phyloP scores from a whole-genome alignment of 2,888 invertebrate genomes.

The Hypolimnas misippus region DNA sequence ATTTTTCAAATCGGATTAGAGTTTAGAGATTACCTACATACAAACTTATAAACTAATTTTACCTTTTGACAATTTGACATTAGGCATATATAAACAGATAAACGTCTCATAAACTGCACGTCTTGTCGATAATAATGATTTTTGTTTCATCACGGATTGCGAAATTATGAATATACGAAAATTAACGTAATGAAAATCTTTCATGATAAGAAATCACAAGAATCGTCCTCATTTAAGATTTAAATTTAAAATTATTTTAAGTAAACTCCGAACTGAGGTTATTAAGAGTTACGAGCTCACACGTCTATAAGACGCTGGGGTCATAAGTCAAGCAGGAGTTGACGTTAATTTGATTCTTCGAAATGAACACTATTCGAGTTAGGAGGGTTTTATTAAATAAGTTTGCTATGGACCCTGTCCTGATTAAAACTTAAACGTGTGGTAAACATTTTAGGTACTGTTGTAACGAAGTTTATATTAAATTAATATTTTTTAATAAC shows the following conservation, averaged over 20 bases:
- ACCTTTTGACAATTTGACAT: too few species aligned
- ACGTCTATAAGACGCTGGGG: slow-evolving; percentile 15
- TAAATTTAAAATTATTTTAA: not conserved
- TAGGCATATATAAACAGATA: too few species aligned
- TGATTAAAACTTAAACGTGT: slow-evolving; percentile 32
- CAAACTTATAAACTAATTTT: too few species aligned
- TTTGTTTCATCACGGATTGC: too few species aligned
- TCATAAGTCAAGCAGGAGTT: slow-evolving; percentile 36
- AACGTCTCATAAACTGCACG: too few species aligned
- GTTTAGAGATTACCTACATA: too few species aligned
- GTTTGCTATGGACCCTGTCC: slow-evolving; percentile 32
- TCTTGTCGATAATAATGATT: too few species aligned
- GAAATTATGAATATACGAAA: too few species aligned
- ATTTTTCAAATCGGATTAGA: too few species aligned
- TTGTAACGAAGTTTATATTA: slow-evolving; percentile 5
- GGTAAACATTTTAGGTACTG: not conserved
- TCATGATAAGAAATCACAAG: not conserved
- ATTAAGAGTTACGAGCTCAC: slow-evolving; percentile 6
- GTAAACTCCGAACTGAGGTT: not conserved
- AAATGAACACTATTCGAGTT: slow-evolving; percentile 33
- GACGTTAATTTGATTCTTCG: slow-evolving; percentile 43
- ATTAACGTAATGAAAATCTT: too few species aligned
- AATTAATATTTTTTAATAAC: not conserved
- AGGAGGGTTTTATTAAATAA: slow-evolving; percentile 37
- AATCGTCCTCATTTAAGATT: not conserved